Conservation (phyloP, 2,888 invertebrate species). For the Caenorhabditis sinica region DNA sequence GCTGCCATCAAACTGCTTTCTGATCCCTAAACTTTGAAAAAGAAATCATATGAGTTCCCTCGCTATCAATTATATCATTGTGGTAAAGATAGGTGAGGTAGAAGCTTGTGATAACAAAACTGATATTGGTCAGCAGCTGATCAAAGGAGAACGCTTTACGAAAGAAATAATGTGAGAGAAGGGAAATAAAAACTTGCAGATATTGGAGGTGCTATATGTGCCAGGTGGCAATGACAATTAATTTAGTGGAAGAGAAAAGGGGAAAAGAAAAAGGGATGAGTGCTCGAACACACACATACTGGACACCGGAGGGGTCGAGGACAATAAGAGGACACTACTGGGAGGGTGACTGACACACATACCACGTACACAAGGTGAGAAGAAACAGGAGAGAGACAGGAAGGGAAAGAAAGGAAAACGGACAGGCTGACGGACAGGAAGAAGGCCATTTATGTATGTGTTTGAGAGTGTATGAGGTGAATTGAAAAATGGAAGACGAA, state of each 20-base stretch:
- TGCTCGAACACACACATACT: slow-evolving; percentile 28
- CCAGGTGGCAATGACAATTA: slow-evolving; percentile 59
- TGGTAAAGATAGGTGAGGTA: background rate
- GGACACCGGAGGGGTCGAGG: slow-evolving; percentile 26
- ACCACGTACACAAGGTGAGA: slow-evolving; percentile 62
- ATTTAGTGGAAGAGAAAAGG: slow-evolving; percentile 25
- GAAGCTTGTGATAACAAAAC: slow-evolving; percentile 16
- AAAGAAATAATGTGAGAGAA: slow-evolving; percentile 4
- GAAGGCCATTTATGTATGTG: slow-evolving; percentile 50
- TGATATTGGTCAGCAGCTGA: slow-evolving; percentile 13
- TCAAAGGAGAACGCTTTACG: background rate
- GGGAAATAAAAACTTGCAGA: slow-evolving; percentile 32
- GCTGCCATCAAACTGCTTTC: background rate
- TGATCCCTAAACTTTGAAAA: background rate
- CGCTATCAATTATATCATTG: background rate
- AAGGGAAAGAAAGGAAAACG: slow-evolving; percentile 40
- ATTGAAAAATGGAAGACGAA: slow-evolving; percentile 16
- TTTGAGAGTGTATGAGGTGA: slow-evolving; percentile 9
- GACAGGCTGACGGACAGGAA: slow-evolving; percentile 47
- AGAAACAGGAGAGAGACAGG: slow-evolving; percentile 34
- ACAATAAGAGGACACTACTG: slow-evolving; percentile 47
- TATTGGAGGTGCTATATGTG: slow-evolving; percentile 20
- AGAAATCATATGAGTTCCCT: slow-evolving; percentile 13
- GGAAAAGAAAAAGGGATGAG: slow-evolving; percentile 6
- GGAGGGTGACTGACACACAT: slow-evolving; percentile 50